These are phyloP conservation scores for Brenthis daphne DNA, from an alignment of 2,888 invertebrate species.

Conservation along the genomic window DNA sequence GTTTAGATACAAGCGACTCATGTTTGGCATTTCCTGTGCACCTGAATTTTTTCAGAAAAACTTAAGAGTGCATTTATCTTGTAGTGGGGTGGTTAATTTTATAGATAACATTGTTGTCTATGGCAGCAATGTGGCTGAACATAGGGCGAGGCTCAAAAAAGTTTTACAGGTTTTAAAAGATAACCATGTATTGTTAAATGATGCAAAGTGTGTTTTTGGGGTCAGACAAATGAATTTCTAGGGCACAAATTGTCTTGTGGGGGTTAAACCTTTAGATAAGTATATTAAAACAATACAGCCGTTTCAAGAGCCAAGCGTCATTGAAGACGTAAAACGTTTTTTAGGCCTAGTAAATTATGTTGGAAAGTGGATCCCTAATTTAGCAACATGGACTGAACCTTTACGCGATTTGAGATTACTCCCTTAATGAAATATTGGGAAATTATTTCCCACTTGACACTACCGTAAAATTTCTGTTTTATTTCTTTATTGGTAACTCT, in stretches of 20 bases:
- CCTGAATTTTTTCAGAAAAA: conserved; percentile 45
- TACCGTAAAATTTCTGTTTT: too few species aligned
- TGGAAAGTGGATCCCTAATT: conserved; percentile 39
- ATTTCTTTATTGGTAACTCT: too few species aligned
- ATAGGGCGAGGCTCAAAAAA: conserved; percentile 31
- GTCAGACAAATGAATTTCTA: conserved; percentile 39
- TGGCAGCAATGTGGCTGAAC: conserved; percentile 36
- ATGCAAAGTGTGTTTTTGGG: conserved; percentile 43
- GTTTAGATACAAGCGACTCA: conserved; percentile 47
- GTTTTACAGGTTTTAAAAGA: conserved; percentile 29
- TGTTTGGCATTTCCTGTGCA: conserved; percentile 48
- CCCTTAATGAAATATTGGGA: too few species aligned
- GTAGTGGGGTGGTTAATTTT: conserved; percentile 44
- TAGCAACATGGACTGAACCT: conserved; percentile 38
- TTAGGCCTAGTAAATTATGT: conserved; percentile 39
- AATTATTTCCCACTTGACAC: too few species aligned
- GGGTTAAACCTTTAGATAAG: conserved; percentile 45
- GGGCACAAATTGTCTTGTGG: conserved; percentile 41
- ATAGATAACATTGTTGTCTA: conserved; percentile 45
- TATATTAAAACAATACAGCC: conserved; percentile 45
- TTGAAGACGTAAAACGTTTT: conserved; percentile 40
- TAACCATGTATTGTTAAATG: conserved; percentile 39
- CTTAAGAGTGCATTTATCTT: conserved; percentile 37
- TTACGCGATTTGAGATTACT: conserved; percentile 21
- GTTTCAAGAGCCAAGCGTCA: conserved; percentile 37